Evolutionary conservation across 2,888 invertebrate species (phyloP).

Genomic region (Stenodera caucasica): DNA sequence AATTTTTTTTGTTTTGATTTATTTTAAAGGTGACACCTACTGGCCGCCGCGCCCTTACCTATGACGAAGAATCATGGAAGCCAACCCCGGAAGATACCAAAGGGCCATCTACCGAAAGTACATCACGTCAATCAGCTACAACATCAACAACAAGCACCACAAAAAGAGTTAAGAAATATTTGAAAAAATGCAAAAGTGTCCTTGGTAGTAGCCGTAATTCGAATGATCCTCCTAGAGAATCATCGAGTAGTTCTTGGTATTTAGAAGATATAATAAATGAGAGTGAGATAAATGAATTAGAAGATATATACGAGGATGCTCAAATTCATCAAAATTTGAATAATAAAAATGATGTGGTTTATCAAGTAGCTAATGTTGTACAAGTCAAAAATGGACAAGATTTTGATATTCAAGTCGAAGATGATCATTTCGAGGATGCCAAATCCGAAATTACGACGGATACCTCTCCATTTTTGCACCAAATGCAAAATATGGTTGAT

Average conservation of each 20-base stretch:
- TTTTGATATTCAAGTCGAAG: neutral
- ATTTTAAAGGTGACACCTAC: conserved; percentile 53
- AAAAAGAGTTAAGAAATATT: conserved; percentile 60
- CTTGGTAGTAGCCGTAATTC: conserved; percentile 44
- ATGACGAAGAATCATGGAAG: conserved; percentile 55
- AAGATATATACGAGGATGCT: conserved; percentile 45
- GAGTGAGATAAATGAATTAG: conserved; percentile 46
- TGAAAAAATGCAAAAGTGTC: conserved; percentile 59
- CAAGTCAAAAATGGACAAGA: conserved; percentile 39
- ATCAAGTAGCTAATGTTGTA: conserved; percentile 46
- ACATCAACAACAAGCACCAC: conserved; percentile 51
- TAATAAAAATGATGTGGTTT: conserved; percentile 26
- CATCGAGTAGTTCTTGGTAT: conserved; percentile 44
- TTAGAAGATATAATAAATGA: conserved; percentile 42
- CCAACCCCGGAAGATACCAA: conserved; percentile 44
- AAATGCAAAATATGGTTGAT: conserved; percentile 49
- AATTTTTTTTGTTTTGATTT: conserved; percentile 27
- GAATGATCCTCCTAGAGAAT: conserved; percentile 30
- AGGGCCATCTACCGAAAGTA: conserved; percentile 36
- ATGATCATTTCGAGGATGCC: conserved; percentile 6
- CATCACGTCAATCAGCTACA: conserved; percentile 47
- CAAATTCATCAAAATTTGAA: conserved; percentile 31
- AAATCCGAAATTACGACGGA: conserved; percentile 20
- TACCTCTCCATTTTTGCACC: conserved; percentile 50
- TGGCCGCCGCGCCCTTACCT: conserved; percentile 48